Conservation (phyloP, 2,113 vertebrate genomes). For the Platycercus adscitus region DNA sequence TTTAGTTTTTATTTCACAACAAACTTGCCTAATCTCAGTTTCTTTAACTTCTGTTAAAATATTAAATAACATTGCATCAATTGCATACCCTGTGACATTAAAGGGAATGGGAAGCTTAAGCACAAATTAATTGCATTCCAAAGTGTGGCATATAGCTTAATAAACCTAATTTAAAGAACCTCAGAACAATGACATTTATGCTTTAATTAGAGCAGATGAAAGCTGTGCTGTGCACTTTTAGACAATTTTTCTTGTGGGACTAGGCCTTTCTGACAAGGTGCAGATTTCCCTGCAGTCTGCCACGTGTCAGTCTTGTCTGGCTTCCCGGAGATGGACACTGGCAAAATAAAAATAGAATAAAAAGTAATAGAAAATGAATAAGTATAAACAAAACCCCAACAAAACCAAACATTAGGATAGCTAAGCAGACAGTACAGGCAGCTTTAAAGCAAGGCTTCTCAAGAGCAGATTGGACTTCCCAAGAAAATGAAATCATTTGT, state of each 20-base stretch:
- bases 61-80: conserved; percentile 29
- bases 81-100: conserved; percentile 20
- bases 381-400: not conserved
- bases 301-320: rapidly evolving
- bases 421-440: not conserved
- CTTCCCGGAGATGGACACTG: not conserved
- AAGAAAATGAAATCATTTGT: not conserved
- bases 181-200: not conserved
- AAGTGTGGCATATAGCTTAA: not conserved
- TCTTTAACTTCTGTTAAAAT: conserved; percentile 30
- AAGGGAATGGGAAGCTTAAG: conserved; percentile 13
- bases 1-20: conserved; percentile 44
- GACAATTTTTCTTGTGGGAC: not conserved
- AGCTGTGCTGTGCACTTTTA: not conserved
- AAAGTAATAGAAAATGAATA: not conserved
- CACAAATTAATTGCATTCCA: not conserved
- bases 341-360: not conserved
- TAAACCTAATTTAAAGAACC: conserved; percentile 19
- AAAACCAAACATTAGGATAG: not conserved
- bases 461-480: not conserved
- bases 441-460: not conserved
- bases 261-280: not conserved
- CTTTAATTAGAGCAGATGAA: conserved; percentile 44
- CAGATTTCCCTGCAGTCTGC: not conserved
- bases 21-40: conserved; percentile 3